Conservation (phyloP, 2,113 vertebrate species). For the Mustelus asterias region DNA sequence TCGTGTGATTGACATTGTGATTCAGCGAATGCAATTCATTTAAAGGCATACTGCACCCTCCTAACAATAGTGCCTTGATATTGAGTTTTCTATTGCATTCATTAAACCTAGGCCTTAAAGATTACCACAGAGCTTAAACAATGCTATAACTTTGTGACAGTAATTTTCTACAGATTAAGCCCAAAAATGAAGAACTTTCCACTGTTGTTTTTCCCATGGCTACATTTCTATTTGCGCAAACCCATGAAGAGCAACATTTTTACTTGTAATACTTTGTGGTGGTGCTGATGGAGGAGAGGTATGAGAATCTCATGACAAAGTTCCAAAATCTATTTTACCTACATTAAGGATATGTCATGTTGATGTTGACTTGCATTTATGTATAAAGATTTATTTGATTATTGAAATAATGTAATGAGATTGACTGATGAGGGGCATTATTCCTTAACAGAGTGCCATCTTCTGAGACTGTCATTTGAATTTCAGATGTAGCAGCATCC, state of each 20-base stretch:
- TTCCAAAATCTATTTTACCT: not conserved
- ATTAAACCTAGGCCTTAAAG: not conserved
- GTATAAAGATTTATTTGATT: not conserved
- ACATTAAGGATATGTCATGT: not conserved
- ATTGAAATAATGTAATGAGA: not conserved
- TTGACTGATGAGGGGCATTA: not conserved
- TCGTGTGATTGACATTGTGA: not conserved
- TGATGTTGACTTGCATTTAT: not conserved
- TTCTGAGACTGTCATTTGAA: conserved; percentile 20
- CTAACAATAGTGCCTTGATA: not conserved
- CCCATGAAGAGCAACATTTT: not conserved
- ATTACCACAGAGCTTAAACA: not conserved
- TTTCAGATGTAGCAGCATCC: not conserved
- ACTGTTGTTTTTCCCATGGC: not conserved
- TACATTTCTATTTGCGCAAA: not conserved
- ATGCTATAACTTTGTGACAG: not conserved
- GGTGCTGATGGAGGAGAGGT: not conserved
- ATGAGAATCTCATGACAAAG: not conserved
- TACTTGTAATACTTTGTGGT: not conserved
- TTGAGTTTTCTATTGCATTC: not conserved
- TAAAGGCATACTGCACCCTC: not conserved
- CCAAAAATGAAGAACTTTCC: not conserved
- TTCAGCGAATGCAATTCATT: not conserved
- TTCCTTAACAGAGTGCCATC: not conserved
- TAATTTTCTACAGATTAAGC: not conserved